These are phyloP conservation scores for Anhinga anhinga DNA, from an alignment of 2,113 vertebrate genomes.

Conservation along the genomic window DNA sequence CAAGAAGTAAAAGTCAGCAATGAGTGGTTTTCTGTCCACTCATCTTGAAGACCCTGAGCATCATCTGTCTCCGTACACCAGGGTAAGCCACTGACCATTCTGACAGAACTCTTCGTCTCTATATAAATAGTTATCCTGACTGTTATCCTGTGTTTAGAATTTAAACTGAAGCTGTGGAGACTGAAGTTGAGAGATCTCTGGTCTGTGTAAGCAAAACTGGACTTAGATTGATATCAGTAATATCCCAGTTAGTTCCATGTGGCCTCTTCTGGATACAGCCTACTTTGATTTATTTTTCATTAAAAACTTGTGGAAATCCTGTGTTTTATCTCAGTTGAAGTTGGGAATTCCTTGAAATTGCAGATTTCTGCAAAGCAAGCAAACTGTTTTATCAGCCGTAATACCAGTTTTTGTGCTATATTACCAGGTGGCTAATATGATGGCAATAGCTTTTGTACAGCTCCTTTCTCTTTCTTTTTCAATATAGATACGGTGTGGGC, in stretches of 20 bases:
- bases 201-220: background rate
- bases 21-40: background rate
- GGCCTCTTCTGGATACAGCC: background rate
- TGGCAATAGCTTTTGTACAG: background rate
- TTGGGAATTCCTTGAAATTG: background rate
- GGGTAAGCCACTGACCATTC: background rate
- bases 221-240: background rate
- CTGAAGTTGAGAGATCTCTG: background rate
- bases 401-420: background rate
- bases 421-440: background rate
- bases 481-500: conserved; percentile 82
- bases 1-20: background rate
- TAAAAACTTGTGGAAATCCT: background rate
- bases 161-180: background rate
- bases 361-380: background rate
- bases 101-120: background rate
- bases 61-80: background rate
- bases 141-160: background rate
- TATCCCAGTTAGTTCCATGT: background rate
- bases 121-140: background rate
- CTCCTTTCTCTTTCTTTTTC: conserved; percentile 1
- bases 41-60: background rate
- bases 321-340: background rate
- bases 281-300: background rate
- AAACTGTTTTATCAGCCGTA: background rate